Base-by-base conservation (phyloP, 2,113 vertebrate species). In the Ptychochromis oligacanthus region DNA sequence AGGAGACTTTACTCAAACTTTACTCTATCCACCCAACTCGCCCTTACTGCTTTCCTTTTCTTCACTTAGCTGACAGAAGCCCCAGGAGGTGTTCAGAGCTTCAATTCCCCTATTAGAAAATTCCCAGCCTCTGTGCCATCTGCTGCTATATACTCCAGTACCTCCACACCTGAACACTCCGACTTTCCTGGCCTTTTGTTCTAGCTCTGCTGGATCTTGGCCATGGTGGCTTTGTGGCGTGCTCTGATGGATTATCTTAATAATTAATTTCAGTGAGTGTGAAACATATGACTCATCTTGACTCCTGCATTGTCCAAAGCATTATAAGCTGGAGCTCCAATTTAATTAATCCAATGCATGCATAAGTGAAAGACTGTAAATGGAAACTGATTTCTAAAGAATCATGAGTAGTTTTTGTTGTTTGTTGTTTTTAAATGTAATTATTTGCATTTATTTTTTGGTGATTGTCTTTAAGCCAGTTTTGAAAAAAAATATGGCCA, bases 1-100 rank as follows among this genome's bases (percentile, higher is more conserved):
- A 36, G 80, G 26, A 87, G 75, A 79, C 78, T 86, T 61, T 62
- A 65, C 81, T 60, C n/a, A 4, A 88, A 86, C 70, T 77, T 81
- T 76, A 57, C 20, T 61, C 24, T 55, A 28, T 31, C 34, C 56
- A 83, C 75, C 55, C 61, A 70, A 64, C 59, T 46, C 61, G 26
- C 24, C 64, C 52, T 40, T 26, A 18, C 78, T 34, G 20, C 40
- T 24, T 46, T 28, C 46, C 75, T 24, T 38, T 15, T 57, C 67
- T 43, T 78, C 34, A 7, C 58, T 22, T 11, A 1, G 20, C 46
- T 85, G 84, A 88, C 67, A 87, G 83, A 67, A 76, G 58, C 22
- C 76, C 80, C 52, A 46, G 64, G 55, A 86, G 77, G 78, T 57
- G 57, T 81, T 56, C 22, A 8, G 57, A 80, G 85, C 56, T 75